A percentile compares a stretch with the other conserved stretches of the same genome.
Evolutionary conservation across 2,797 vertebrate species (phyloP).

Genomic region (Salmo trutta): DNA sequence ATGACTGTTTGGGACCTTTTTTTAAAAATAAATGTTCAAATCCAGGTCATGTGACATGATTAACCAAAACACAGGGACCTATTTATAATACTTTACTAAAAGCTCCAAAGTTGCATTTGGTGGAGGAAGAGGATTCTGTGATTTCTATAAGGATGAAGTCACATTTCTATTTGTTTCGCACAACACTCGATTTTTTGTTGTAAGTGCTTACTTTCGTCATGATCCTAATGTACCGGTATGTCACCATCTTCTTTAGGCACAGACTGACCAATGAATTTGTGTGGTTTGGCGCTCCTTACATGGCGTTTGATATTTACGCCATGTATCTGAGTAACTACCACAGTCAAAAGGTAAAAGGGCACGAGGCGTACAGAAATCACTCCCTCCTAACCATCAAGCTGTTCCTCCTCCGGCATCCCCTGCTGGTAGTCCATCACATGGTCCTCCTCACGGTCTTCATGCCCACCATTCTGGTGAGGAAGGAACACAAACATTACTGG

Average conservation of each 20-base stretch:
- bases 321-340: slow-evolving; percentile 89
- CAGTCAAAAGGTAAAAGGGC: slow-evolving; percentile 61
- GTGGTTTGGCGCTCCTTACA: slow-evolving; percentile 83
- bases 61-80: too few relatives aligned
- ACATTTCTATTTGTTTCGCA: not conserved
- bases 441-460: slow-evolving; percentile 80
- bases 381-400: slow-evolving; percentile 65
- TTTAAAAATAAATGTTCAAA: too few relatives aligned
- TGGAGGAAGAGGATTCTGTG: not conserved
- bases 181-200: too few relatives aligned
- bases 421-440: slow-evolving; percentile 85
- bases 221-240: not conserved
- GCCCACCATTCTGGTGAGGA: slow-evolving; percentile 81
- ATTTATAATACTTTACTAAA: too few relatives aligned
- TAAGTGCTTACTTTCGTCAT: not conserved
- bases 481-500: not conserved
- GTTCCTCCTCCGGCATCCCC: slow-evolving; percentile 80
- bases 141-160: not conserved
- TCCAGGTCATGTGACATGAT: too few relatives aligned
- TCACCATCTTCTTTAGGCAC: slow-evolving; percentile 72
- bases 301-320: slow-evolving; percentile 82
- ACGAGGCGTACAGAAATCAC: slow-evolving; percentile 38
- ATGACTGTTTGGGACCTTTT: too few relatives aligned
- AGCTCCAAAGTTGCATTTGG: too few relatives aligned
- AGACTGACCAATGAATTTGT: slow-evolving; percentile 83